Evolutionary conservation across 1,140 invertebrate genomes (phyloP), one percentile per base, ranked within the genome.

Genomic region (Drosophila parabipectinata): DNA sequence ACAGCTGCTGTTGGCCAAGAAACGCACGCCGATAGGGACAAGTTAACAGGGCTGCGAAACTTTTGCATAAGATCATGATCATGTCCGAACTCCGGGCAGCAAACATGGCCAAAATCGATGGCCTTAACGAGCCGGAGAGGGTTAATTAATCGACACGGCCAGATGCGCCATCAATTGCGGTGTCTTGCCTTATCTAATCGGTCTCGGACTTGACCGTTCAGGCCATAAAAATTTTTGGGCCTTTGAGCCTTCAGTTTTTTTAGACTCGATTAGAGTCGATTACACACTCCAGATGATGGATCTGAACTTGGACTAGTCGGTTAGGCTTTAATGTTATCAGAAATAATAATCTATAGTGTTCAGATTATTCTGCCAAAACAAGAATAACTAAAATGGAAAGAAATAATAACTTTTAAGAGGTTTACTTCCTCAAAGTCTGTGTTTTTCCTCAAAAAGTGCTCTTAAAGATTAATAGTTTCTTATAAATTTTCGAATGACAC

Each of bases 241-340:
- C 26, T 9, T 24, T 28, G 10, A 14, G 18, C 58, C n/a, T 4
- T 32, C 12, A 37, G 30, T 55, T 68, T 56, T 68, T 56, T 69
- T n/a, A 68, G 32, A 34, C 32, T 34, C 32, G 21, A 21, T 21
- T 21, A 21, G 21, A 9, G 41, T 64, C 14, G 64, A 71, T 71
- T 69, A 57, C 52, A 50, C 64, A 57, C 67, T 57, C 64, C 12
- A 69, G 9, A 57, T 69, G 30, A 18, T 8, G n/a, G 12, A 18
- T 41, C 26, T 14, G 52, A 32, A 71, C 67, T 71, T 71, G 67
- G 32, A 21, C 52, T 57, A 71, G 51, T 57, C 5, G 26, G 30
- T 1, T 10, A 7, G 12, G 5, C 26, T 28, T 37, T 4, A 12
- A 37, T 34, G 32, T 34, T 34, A 10, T 21, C 28, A 58, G 30